Evolutionary conservation across 2,113 vertebrate species (phyloP), one percentile per base, ranked within the genome.

Genomic region (Phylloscopus whistleri): DNA sequence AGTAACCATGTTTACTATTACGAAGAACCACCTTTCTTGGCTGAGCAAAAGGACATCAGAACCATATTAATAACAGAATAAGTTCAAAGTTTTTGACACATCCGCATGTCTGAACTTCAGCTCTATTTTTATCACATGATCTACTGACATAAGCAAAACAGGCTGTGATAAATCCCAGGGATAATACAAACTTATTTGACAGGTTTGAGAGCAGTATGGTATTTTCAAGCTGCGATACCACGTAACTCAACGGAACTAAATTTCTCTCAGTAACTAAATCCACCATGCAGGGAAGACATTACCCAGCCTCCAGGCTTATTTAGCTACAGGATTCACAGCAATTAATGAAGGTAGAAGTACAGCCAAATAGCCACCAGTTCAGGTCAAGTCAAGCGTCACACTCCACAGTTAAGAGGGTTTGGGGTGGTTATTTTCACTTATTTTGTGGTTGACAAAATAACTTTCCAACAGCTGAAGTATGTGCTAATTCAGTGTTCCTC

Each of bases 371-470:
- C 67, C 67, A 76, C 28, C 44, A 64, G 63, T 27, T 62, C 56
- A 62, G 28, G 44, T 16, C 56, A 93, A 78, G n/a, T 44, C 28
- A 76, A 90, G 37, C 13, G 19, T 64, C 31, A 63, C 41, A 39
- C 39, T 76, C 64, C 74, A 68, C 39, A 60, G 8, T 79, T 74
- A 62, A 58, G 30, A 85, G 13, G 13, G 16, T 46, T 66, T 28
- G 2, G 6, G 6, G 9, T 5, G 0, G 0, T 11, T 67, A 49
- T 76, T 81, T 55, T 13, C n/a, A 23, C 30, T 43, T 68, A 5
- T 51, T 92, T 51, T 60, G 44, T 55, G 22, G 20, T 72, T 75
- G 49, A 56, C 33, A 63, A 83, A 87, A 70, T 59, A 76, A 67
- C 44, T 8, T 64, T 93, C 44, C 63, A 73, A 27, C 14, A 83